Evolutionary conservation across 37 sponge, comb jelly and placozoan genomes (phyloP).

Genomic region (Bolinopsis microptera): DNA sequence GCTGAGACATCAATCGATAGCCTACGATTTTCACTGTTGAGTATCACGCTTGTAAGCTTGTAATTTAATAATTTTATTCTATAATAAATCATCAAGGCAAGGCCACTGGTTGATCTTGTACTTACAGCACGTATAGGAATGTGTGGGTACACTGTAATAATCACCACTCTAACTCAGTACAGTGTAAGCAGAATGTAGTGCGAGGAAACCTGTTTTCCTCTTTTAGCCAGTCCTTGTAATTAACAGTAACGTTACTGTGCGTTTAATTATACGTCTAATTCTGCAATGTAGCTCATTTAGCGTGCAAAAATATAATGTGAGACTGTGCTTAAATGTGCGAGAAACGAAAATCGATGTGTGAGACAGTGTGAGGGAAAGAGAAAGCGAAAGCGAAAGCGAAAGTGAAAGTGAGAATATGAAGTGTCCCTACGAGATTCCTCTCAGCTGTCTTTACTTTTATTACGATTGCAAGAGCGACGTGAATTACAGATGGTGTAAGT

Average conservation of each 20-base stretch:
- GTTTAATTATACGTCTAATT: background rate
- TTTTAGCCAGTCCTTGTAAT: background rate
- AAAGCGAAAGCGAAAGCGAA: background rate
- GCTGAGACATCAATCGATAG: too few species aligned
- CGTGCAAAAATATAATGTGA: background rate
- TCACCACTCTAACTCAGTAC: background rate
- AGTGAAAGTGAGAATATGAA: background rate
- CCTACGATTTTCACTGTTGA: too few species aligned
- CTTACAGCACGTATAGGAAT: too few species aligned
- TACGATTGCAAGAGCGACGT: constrained; percentile 10
- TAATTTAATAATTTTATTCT: too few species aligned
- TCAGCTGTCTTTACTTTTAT: background rate
- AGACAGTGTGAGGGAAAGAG: background rate
- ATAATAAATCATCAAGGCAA: too few species aligned
- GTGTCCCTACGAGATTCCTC: background rate
- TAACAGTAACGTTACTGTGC: background rate
- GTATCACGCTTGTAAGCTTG: too few species aligned
- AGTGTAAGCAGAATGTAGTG: background rate
- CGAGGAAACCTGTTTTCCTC: background rate
- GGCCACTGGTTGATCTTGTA: too few species aligned
- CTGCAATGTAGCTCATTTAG: background rate
- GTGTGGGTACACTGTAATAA: too few species aligned
- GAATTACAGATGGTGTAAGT: constrained; percentile 36
- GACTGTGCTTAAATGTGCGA: background rate
- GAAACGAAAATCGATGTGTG: background rate